Base-by-base conservation (phyloP, 2,888 invertebrate species). In the Drepanosiphum platanoidis region DNA sequence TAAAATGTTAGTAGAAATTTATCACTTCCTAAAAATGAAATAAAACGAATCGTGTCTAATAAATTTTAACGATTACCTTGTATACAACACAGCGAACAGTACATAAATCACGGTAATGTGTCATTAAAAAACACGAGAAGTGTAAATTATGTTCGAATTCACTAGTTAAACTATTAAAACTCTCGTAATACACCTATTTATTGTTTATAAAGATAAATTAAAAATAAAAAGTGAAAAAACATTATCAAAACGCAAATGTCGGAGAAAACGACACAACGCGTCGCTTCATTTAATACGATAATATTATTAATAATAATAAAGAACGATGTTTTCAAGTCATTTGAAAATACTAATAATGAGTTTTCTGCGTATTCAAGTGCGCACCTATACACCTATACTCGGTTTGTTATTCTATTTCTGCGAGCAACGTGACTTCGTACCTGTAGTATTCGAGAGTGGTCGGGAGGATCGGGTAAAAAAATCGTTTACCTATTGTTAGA, bases 321-420 rank as follows among this genome's bases (percentile, higher is more conserved):
- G 22, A 34, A 64, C 30, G 7, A 34, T 11, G 30, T 46, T 42
- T 30, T n/a, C 7, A 68, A 66, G 66, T 79, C 42, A 79, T 66
- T 79, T n/a, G 32, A 46, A 78, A 79, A 61, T 18, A 64, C 64
- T 39, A 22, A 78, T 78, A 64, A 78, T 78, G 39, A 22, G 64
- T 39, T 39, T 78, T 64, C 77, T 77, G 61, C 61, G 61, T 77
- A 61, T 61, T 77, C 64, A 39, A 18, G 1, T 18, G 18, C 46
- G 18, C 18, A 46, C 1, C 2, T 18, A 15, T 15, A 18, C 46
- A 46, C 4, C 13, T 46, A 42, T 8, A 42, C 11, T 13, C 11
- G 39, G 1, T 77, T 27, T 36, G 30, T 18, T 77, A 27, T 61
- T 77, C 36, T n/a, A 27, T 78, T 64, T 30, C 9, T 1, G 18